Percentiles rank a stretch among this genome's conserved stretches.
Evolutionary conservation across 2,888 invertebrate genomes (phyloP).

Genomic region (Hypolimnas misippus): DNA sequence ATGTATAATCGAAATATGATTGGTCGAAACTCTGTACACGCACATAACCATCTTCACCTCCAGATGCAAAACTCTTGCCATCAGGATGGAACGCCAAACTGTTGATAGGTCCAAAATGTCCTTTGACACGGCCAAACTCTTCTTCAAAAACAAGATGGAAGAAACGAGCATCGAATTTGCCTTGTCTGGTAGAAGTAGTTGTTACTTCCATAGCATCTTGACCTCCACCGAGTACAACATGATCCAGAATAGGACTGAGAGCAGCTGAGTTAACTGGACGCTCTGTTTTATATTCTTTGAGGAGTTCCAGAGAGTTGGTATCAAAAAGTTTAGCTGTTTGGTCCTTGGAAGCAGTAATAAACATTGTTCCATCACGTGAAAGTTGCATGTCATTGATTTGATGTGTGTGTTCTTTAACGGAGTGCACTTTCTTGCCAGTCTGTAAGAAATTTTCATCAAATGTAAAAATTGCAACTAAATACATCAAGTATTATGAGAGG

Average conservation of each 20-base stretch:
- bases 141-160: slow-evolving; percentile 98
- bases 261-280: slow-evolving; percentile 99
- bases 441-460: slow-evolving; percentile 53
- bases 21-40: slow-evolving; percentile 98
- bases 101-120: slow-evolving; percentile 99
- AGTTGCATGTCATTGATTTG: slow-evolving; percentile 98
- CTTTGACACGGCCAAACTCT: slow-evolving; percentile 98
- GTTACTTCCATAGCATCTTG: slow-evolving; percentile 99
- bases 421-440: slow-evolving; percentile 92
- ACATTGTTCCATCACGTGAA: slow-evolving; percentile 96
- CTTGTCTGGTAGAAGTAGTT: slow-evolving; percentile 95
- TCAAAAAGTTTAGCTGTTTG: slow-evolving; percentile 98
- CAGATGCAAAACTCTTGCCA: slow-evolving; percentile 97
- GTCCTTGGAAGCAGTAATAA: slow-evolving; percentile 98
- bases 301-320: slow-evolving; percentile 90
- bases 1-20: slow-evolving; percentile 97
- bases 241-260: slow-evolving; percentile 97
- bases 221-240: slow-evolving; percentile 99
- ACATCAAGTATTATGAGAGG: no score
- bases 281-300: slow-evolving; percentile 99
- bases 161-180: slow-evolving; percentile 98
- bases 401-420: slow-evolving; percentile 91
- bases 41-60: slow-evolving; percentile 99
- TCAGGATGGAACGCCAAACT: slow-evolving; percentile 99
- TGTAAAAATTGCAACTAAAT: background rate